A percentile compares a stretch with the other conserved stretches of the same genome.
These are phyloP conservation scores for Deilephila porcellus DNA, from an alignment of 2,888 invertebrate species.

Conservation along the genomic window DNA sequence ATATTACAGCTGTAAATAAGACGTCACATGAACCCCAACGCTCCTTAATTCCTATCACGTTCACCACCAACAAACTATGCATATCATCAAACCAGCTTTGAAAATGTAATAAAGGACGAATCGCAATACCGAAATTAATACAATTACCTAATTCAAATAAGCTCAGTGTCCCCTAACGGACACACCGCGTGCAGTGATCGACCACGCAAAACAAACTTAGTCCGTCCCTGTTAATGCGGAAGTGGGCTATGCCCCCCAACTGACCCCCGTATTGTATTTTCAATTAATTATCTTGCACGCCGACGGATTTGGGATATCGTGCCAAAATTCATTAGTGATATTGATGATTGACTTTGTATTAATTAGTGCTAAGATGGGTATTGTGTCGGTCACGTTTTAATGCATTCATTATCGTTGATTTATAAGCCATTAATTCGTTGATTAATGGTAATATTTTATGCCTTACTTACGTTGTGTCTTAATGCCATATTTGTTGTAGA, in stretches of 20 bases:
- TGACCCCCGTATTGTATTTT: constrained; percentile 61
- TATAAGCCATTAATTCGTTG: background rate
- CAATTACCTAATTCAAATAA: constrained; percentile 41
- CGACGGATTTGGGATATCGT: constrained; percentile 48
- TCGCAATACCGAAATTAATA: constrained; percentile 17
- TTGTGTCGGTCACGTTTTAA: background rate
- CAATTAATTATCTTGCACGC: constrained; percentile 75
- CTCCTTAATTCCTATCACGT: background rate
- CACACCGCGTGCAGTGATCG: constrained; percentile 59
- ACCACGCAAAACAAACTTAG: constrained; percentile 63
- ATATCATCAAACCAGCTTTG: constrained; percentile 7
- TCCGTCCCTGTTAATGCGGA: constrained; percentile 39
- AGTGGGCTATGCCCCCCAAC: constrained; percentile 35
- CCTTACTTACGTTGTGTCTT: background rate
- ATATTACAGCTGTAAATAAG: too few species aligned
- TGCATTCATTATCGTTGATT: background rate
- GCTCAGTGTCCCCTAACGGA: constrained; percentile 45
- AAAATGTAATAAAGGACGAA: constrained; percentile 15
- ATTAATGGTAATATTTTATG: background rate
- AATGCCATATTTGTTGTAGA: background rate
- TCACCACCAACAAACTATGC: background rate
- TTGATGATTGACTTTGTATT: constrained; percentile 64
- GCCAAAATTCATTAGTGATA: constrained; percentile 70
- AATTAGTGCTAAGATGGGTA: constrained; percentile 34
- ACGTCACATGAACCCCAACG: background rate